Evolutionary conservation across 2,888 invertebrate genomes (phyloP).

Genomic region (Pterostichus niger): DNA sequence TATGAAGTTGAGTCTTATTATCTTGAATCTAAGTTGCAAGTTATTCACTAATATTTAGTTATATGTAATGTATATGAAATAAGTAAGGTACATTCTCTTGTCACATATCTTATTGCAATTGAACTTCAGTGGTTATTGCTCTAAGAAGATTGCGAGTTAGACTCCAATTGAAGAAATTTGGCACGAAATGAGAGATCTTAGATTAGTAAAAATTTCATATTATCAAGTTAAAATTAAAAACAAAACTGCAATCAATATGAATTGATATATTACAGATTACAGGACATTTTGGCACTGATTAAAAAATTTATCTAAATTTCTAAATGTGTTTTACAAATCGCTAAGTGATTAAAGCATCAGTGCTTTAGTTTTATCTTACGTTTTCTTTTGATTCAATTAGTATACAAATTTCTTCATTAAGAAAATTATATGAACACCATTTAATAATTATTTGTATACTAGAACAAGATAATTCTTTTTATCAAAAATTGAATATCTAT

Average conservation of each 20-base stretch:
- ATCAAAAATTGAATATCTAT: conserved; percentile 26
- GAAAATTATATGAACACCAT: conserved; percentile 25
- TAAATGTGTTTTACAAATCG: neutral
- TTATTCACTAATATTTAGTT: conserved; percentile 24
- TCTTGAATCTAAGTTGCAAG: conserved; percentile 34
- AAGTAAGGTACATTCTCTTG: conserved; percentile 46
- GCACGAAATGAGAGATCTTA: conserved; percentile 38
- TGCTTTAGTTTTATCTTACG: neutral
- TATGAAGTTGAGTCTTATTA: conserved; percentile 17
- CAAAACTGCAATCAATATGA: neutral
- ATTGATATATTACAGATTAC: neutral
- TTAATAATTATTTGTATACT: conserved; percentile 24
- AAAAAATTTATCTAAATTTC: neutral
- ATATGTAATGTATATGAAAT: conserved; percentile 36
- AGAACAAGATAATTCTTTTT: conserved; percentile 25
- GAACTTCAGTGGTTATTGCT: conserved; percentile 65
- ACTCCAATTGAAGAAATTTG: conserved; percentile 47
- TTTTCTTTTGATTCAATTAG: neutral
- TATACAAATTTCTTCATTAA: neutral
- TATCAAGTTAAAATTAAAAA: neutral
- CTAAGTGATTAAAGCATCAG: neutral
- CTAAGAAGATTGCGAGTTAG: conserved; percentile 50
- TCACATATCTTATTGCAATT: conserved; percentile 58
- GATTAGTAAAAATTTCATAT: neutral
- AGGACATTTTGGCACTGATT: conserved; percentile 23